A percentile compares a stretch with the other conserved stretches of the same genome.
These are phyloP conservation scores for Drosophila antonietae DNA, from an alignment of 2,888 invertebrate genomes.

Conservation along the genomic window DNA sequence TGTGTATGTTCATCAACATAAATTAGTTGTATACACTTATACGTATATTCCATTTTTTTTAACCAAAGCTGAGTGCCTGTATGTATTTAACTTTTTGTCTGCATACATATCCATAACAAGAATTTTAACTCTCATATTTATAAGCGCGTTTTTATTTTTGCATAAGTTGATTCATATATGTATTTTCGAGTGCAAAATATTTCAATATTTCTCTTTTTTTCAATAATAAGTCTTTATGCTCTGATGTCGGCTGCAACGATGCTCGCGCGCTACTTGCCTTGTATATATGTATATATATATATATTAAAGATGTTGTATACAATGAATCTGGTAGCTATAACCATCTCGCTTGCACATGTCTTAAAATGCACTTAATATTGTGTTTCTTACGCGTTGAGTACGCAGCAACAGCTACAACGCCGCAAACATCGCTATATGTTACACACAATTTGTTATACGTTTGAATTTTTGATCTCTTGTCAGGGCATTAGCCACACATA, in stretches of 20 bases:
- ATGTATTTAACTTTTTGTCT: slow-evolving; percentile 2
- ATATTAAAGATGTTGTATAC: slow-evolving; percentile 62
- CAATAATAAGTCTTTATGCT: slow-evolving; percentile 37
- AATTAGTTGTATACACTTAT: slow-evolving; percentile 3
- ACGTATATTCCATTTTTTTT: slow-evolving; percentile 7
- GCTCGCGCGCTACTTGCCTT: slow-evolving; percentile 68
- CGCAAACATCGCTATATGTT: slow-evolving; percentile 31
- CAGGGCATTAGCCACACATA: slow-evolving; percentile 5
- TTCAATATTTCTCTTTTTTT: slow-evolving; percentile 30
- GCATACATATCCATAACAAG: slow-evolving; percentile 7
- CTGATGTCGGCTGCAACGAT: slow-evolving; percentile 53
- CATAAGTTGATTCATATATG: slow-evolving; percentile 6
- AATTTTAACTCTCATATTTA: slow-evolving; percentile 6
- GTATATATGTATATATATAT: slow-evolving; percentile 33
- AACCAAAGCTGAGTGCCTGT: slow-evolving; percentile 14
- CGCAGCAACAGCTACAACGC: slow-evolving; percentile 65
- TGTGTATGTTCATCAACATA: slow-evolving; percentile 11
- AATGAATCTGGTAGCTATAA: slow-evolving; percentile 61
- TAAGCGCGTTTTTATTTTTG: background rate
- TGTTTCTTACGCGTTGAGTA: slow-evolving; percentile 60
- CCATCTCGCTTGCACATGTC: slow-evolving; percentile 73
- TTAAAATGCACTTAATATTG: slow-evolving; percentile 55
- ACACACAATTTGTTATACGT: slow-evolving; percentile 20
- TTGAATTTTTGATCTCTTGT: slow-evolving; percentile 13
- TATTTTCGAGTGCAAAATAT: slow-evolving; percentile 10